Evolutionary conservation across 2,113 vertebrate species (phyloP), one percentile per base, ranked within the genome.

Genomic region (Cyanoramphus novaezelandiae): DNA sequence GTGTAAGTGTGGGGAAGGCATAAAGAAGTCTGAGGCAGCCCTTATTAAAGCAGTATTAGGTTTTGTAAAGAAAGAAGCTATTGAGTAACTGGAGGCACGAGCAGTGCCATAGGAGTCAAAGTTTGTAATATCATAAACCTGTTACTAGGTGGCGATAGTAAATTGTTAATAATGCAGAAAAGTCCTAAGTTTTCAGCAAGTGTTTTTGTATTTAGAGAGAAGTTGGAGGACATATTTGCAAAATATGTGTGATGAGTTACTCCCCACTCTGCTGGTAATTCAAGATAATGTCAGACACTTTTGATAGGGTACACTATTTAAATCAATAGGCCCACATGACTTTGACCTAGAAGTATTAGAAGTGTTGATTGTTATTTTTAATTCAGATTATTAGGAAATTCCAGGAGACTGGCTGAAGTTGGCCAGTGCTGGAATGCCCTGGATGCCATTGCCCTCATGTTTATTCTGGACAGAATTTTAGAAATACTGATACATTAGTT

Each of bases 91-190:
- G 19, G 46, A 84, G 52, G n/a, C 1, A 2, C 0, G 1, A 19
- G 5, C 7, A 15, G 25, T 60, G 43, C 27, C 1, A 0, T 8
- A 23, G 57, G 53, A 78, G 69, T 37, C 62, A 9, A 25, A 82
- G 57, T n/a, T 13, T 93, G 92, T 49, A 82, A 31, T 93, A 17
- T 59, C 53, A 20, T 6, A 13, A n/a, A 50, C 27, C 29, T 39
- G 1, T 82, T 94, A 81, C 92, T 92, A 96, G 94, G 82, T 95
- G 95, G 95, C 82, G 20, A 77, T 35, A 93, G 90, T 33, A 72
- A 96, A 63, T 92, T 86, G 79, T 37, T 63, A 77, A 65, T 50
- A 76, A 8, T 49, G 49, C 44, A 49, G 68, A 43, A 67, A 35
- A 67, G 70, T 13, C 68, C 27, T 41, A 41, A 52, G 71, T 82